Conservation (phyloP, 2,797 vertebrate species). For the Antrozous pallidus region DNA sequence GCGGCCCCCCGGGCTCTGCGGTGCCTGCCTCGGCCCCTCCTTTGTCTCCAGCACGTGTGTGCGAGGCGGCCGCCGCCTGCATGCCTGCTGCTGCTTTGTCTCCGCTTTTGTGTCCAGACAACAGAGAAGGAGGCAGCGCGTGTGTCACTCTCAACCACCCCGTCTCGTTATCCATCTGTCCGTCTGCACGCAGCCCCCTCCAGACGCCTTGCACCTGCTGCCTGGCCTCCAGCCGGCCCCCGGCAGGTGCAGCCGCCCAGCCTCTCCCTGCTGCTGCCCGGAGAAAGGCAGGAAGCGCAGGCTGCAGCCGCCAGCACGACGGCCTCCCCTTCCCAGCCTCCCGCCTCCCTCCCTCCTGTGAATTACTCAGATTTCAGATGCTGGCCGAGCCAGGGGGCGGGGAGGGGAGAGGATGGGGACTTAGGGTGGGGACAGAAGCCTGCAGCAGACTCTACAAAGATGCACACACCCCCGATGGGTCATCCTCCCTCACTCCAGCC, state of each 20-base stretch:
- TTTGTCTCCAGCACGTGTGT: not conserved
- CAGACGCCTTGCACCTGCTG: slow-evolving; percentile 64
- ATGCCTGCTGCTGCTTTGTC: slow-evolving; percentile 48
- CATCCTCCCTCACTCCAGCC: not conserved
- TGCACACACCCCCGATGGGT: not conserved
- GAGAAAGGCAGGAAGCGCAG: not conserved
- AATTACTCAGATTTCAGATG: not conserved
- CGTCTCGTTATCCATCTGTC: slow-evolving; percentile 28
- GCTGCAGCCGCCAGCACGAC: not conserved
- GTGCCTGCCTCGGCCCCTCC: not conserved
- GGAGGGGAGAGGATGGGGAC: not conserved
- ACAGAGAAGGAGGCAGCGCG: not conserved
- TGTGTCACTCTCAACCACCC: not conserved
- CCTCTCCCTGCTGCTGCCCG: not conserved
- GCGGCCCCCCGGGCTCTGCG: accelerated
- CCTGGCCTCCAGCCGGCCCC: not conserved
- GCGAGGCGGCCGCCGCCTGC: not conserved
- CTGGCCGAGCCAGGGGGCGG: not conserved
- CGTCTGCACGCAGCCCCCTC: slow-evolving; percentile 53
- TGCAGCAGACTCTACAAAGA: not conserved
- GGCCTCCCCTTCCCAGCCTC: not conserved
- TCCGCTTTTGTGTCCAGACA: slow-evolving; percentile 57
- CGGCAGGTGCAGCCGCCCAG: slow-evolving; percentile 49
- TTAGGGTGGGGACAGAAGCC: not conserved
- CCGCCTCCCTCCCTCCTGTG: not conserved